These are phyloP conservation scores for Synanthedon formicaeformis DNA, from an alignment of 2,888 invertebrate species.

Conservation along the genomic window DNA sequence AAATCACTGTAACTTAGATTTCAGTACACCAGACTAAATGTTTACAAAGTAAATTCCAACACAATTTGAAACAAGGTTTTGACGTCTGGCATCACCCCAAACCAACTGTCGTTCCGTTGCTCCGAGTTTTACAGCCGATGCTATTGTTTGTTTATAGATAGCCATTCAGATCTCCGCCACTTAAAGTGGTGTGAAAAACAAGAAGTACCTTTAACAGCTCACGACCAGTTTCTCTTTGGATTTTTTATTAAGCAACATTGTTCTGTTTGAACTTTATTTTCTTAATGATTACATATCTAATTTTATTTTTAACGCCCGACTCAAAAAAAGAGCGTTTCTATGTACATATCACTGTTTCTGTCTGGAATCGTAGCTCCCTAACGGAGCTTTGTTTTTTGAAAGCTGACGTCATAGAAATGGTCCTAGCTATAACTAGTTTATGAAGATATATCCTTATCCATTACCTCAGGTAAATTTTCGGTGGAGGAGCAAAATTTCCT, in stretches of 20 bases:
- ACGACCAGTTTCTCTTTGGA: neutral
- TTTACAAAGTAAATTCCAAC: conserved; percentile 10
- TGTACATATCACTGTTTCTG: neutral
- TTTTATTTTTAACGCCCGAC: neutral
- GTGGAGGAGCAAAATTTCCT: too few relatives aligned
- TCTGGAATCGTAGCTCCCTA: neutral
- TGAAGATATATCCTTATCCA: too few relatives aligned
- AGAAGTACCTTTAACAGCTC: neutral
- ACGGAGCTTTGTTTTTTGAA: too few relatives aligned
- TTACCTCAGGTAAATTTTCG: too few relatives aligned
- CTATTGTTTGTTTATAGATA: neutral
- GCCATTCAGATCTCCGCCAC: conserved; percentile 4
- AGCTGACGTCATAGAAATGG: neutral
- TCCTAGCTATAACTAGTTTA: neutral
- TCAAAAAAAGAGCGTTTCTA: neutral
- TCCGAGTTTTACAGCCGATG: neutral
- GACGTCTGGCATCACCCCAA: conserved; percentile 18
- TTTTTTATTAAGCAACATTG: neutral
- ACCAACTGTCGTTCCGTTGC: conserved; percentile 7
- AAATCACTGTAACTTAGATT: too few relatives aligned
- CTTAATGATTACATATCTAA: neutral
- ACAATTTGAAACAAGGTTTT: conserved; percentile 10
- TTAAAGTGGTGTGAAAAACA: conserved; percentile 22
- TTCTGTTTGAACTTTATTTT: neutral
- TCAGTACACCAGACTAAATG: conserved; percentile 2